A percentile compares a stretch with the other conserved stretches of the same genome.
phyloP scores from a whole-genome alignment of 2,113 vertebrate species.

The Neoarius graeffei region DNA sequence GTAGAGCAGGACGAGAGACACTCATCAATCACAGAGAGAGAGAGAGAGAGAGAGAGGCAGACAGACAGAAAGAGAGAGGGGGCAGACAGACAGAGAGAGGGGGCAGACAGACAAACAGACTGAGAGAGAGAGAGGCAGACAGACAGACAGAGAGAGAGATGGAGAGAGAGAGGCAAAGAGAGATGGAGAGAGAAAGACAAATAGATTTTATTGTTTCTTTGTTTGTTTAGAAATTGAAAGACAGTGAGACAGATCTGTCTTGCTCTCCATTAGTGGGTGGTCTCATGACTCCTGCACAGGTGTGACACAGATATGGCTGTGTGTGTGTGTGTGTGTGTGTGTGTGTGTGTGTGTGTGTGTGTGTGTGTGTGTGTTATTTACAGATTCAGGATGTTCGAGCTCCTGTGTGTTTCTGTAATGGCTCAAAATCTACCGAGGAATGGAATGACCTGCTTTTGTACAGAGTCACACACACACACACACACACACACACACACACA shows the following conservation, averaged over 20 bases:
- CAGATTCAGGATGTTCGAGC: neutral
- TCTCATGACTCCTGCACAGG: neutral
- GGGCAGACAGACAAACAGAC: neutral
- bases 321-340: constrained; percentile 25
- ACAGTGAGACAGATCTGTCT: neutral
- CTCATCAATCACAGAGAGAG: constrained; percentile 63
- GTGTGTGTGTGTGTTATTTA: constrained; percentile 21
- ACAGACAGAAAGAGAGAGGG: neutral
- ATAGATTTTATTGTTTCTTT: neutral
- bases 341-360: constrained; percentile 17
- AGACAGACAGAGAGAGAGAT: too few relatives aligned
- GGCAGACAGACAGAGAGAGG: neutral
- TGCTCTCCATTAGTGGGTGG: neutral
- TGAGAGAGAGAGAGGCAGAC: neutral
- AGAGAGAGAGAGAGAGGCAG: neutral
- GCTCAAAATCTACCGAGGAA: constrained; percentile 1
- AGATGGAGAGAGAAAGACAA: too few relatives aligned
- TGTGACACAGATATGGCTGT: neutral
- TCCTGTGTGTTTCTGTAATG: constrained; percentile 16
- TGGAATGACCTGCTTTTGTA: neutral
- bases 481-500: neutral
- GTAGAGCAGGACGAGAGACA: constrained; percentile 59
- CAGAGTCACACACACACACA: neutral
- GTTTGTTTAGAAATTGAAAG: neutral
- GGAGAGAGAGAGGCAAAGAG: too few relatives aligned